Percentiles rank a stretch among this genome's conserved stretches.
phyloP scores from a whole-genome alignment of 2,888 invertebrate species.

The Pyrrhosoma nymphula region DNA sequence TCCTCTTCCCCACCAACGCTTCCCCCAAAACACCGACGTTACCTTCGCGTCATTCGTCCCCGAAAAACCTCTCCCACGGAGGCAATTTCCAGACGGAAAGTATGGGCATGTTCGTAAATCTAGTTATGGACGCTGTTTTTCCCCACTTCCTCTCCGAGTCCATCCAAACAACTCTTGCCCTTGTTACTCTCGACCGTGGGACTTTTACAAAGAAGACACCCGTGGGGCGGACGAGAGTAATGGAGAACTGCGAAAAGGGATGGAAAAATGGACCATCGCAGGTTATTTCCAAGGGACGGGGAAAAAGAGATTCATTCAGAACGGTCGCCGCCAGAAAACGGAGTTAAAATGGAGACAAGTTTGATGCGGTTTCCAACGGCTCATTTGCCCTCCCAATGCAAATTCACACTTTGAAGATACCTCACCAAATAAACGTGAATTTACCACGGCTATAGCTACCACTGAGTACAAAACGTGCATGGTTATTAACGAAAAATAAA shows the following conservation, averaged over 20 bases:
- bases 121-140: not conserved
- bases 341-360: not conserved
- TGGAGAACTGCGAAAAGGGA: not conserved
- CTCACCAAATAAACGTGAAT: too few relatives aligned
- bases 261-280: not conserved
- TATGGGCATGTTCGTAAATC: slow-evolving; percentile 6
- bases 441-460: too few relatives aligned
- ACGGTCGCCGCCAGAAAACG: not conserved
- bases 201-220: not conserved
- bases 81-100: not conserved
- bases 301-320: not conserved
- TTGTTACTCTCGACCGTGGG: not conserved
- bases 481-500: too few relatives aligned
- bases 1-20: not conserved
- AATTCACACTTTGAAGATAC: not conserved
- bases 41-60: not conserved
- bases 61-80: not conserved
- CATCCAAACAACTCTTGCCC: not conserved
- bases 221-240: not conserved
- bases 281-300: not conserved
- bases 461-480: too few relatives aligned
- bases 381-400: not conserved
- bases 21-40: not conserved
- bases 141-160: not conserved
- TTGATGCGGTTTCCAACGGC: not conserved